Percentiles rank a stretch among this genome's conserved stretches.
Conservation (phyloP, 2,797 vertebrate species). For the Pogoniulus pusillus region DNA sequence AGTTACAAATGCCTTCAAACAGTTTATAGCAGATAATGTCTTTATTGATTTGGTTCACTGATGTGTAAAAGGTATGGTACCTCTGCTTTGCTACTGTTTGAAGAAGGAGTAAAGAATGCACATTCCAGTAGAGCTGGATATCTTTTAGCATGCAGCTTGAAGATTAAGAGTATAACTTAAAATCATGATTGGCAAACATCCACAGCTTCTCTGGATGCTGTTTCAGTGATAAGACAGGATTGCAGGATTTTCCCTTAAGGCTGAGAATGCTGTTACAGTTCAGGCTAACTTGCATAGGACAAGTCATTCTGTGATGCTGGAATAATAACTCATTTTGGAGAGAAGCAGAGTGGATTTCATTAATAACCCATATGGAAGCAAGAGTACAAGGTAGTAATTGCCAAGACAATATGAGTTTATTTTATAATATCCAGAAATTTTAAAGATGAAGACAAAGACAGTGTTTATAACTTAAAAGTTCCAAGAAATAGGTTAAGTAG, state of each 20-base stretch:
- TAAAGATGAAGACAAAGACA: neutral
- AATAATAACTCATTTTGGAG: neutral
- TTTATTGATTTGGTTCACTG: neutral
- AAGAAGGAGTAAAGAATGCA: neutral
- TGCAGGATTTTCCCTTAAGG: neutral
- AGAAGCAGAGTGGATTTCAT: neutral
- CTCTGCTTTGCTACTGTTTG: neutral
- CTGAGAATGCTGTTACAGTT: neutral
- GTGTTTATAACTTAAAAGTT: neutral
- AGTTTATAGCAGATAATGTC: neutral
- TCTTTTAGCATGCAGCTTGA: neutral
- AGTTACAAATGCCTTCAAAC: neutral
- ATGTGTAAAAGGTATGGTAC: neutral
- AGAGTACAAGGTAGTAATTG: neutral
- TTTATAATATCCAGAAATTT: neutral
- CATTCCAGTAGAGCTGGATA: neutral
- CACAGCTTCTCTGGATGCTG: neutral
- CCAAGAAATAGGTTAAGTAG: neutral
- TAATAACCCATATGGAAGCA: neutral
- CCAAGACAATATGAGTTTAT: neutral
- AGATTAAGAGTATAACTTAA: neutral
- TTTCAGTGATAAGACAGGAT: neutral
- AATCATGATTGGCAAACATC: neutral
- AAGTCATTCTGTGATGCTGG: neutral
- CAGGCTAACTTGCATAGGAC: neutral